Percentiles rank a stretch among this genome's conserved stretches.
These are phyloP conservation scores for Enteromius viviparus DNA, from an alignment of 2,797 vertebrate genomes.

Conservation along the genomic window DNA sequence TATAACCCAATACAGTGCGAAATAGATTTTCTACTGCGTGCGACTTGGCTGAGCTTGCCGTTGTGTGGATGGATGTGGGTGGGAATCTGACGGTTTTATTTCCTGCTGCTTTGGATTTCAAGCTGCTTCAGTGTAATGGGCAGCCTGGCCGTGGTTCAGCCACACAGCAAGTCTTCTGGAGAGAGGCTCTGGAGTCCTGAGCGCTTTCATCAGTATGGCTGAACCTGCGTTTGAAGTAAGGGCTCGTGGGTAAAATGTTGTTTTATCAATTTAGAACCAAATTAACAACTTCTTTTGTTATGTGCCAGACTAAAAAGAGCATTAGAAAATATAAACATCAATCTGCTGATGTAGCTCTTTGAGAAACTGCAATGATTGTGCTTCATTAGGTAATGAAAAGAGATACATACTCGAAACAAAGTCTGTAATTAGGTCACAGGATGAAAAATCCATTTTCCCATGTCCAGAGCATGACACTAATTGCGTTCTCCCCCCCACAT, in stretches of 20 bases:
- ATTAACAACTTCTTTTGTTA: conserved; percentile 26
- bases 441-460: conserved; percentile 47
- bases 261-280: conserved; percentile 6
- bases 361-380: conserved; percentile 11
- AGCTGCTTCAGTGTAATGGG: conserved; percentile 47
- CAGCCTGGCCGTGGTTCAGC: conserved; percentile 42
- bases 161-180: conserved; percentile 31
- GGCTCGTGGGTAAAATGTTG: conserved; percentile 25
- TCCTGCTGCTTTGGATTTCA: conserved; percentile 48
- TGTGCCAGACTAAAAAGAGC: conserved; percentile 23
- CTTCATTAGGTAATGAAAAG: conserved; percentile 29
- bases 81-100: conserved; percentile 46
- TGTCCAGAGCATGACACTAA: conserved; percentile 37
- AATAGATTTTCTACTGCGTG: conserved; percentile 27
- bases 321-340: conserved; percentile 18
- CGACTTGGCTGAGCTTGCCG: conserved; percentile 12
- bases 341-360: conserved; percentile 44
- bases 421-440: conserved; percentile 55
- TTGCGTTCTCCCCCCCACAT: background rate
- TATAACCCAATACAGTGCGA: conserved; percentile 30
- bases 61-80: conserved; percentile 45
- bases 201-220: conserved; percentile 11
- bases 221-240: conserved; percentile 17
- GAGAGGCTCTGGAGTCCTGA: conserved; percentile 31
- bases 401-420: conserved; percentile 27